Conservation (phyloP, 2,888 invertebrate species). For the Amitus sp. region DNA sequence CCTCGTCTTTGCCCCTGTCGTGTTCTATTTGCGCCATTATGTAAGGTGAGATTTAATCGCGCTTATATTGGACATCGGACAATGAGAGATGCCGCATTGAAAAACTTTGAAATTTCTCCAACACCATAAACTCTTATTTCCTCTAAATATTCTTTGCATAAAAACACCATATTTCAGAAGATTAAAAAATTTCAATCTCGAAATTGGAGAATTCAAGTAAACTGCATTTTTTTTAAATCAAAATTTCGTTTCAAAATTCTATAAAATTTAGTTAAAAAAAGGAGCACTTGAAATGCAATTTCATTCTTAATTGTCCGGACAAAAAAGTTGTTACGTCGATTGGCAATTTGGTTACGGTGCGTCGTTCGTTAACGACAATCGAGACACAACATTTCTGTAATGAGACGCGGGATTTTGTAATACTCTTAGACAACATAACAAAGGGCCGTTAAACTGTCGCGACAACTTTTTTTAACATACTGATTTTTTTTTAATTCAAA, state of each 20-base stretch:
- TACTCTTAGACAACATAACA: no score
- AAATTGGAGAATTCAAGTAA: neutral
- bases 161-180: no score
- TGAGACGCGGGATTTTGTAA: constrained; percentile 6
- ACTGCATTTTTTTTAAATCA: no score
- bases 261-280: neutral
- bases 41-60: constrained; percentile 42
- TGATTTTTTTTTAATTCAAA: no score
- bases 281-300: neutral
- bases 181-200: neutral
- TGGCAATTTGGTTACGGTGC: constrained; percentile 34
- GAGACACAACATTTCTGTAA: constrained; percentile 18
- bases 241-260: no score
- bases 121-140: no score
- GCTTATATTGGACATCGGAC: neutral
- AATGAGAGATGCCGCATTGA: neutral
- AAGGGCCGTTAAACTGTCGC: constrained; percentile 27
- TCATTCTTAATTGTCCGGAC: no score
- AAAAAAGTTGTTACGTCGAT: constrained; percentile 30
- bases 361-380: constrained; percentile 23
- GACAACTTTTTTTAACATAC: constrained; percentile 11
- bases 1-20: constrained; percentile 52
- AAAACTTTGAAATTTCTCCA: neutral
- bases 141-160: no score
- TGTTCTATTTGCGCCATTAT: constrained; percentile 52